Evolutionary conservation across 2,113 vertebrate species (phyloP).

Genomic region (Cryptoleucopteryx plumbea): DNA sequence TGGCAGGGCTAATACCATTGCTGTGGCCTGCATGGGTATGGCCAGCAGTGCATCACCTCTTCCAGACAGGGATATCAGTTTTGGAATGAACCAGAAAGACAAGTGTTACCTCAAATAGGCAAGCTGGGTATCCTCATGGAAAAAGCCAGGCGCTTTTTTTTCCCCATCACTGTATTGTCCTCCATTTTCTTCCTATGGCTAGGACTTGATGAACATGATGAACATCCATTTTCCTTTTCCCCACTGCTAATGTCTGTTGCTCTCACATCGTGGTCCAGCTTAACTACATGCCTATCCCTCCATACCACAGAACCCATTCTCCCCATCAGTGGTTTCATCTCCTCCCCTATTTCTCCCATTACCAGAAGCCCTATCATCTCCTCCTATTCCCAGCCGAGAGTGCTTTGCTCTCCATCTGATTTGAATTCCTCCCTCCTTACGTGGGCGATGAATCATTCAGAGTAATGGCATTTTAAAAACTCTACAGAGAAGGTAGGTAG

Average conservation of each 20-base stretch:
- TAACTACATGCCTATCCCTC: not conserved
- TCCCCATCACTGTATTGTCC: not conserved
- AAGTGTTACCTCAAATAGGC: not conserved
- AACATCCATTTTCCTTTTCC: not conserved
- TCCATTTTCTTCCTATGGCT: not conserved
- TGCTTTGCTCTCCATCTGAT: conserved; percentile 13
- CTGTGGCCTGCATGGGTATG: not conserved
- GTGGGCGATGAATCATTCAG: conserved; percentile 13
- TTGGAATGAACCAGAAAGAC: not conserved
- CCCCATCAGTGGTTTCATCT: not conserved
- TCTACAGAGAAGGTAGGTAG: conserved; percentile 30
- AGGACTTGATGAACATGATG: not conserved
- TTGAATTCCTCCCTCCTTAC: conserved; percentile 38
- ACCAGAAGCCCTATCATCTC: not conserved
- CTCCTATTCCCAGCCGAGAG: not conserved
- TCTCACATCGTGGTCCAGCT: not conserved
- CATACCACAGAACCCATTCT: not conserved
- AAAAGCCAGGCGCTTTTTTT: not conserved
- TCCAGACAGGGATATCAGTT: not conserved
- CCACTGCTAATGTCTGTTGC: not conserved
- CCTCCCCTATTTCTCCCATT: not conserved
- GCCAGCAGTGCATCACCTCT: not conserved
- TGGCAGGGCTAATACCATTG: not conserved
- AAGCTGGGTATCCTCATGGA: not conserved
- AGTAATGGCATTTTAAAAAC: conserved; percentile 40